phyloP scores from a whole-genome alignment of 2,888 invertebrate genomes.

The Bhutanitis thaidina region DNA sequence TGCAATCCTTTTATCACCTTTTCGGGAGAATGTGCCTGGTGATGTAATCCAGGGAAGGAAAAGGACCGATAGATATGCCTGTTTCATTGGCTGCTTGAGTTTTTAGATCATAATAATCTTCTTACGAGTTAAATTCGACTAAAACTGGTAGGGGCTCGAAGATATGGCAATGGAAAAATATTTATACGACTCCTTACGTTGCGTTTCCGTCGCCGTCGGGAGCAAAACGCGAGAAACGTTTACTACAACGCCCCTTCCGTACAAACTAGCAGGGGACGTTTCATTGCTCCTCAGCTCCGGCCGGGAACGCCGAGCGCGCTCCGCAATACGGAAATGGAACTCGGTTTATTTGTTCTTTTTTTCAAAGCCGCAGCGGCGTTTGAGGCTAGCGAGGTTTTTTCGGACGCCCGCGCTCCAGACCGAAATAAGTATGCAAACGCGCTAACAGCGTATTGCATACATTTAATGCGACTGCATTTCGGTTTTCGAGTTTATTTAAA shows the following conservation, averaged over 20 bases:
- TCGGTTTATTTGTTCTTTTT: background rate
- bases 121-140: no score
- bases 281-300: background rate
- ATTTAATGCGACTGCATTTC: constrained; percentile 2
- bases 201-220: background rate
- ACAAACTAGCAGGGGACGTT: background rate
- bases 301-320: background rate
- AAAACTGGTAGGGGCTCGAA: background rate
- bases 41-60: no score
- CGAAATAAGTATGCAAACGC: constrained; percentile 13
- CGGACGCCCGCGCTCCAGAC: background rate
- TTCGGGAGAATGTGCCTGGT: no score
- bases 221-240: background rate
- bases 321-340: constrained; percentile 1
- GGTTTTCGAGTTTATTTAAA: constrained; percentile 4
- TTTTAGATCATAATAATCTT: no score
- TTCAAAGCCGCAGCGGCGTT: background rate
- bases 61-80: no score
- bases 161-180: background rate
- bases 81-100: no score
- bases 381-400: background rate
- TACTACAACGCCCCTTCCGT: background rate
- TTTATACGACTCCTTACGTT: background rate
- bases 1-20: no score
- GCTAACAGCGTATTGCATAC: constrained; percentile 1